Evolutionary conservation across 2,888 invertebrate species (phyloP).

Genomic region (Slavum lentiscoides): DNA sequence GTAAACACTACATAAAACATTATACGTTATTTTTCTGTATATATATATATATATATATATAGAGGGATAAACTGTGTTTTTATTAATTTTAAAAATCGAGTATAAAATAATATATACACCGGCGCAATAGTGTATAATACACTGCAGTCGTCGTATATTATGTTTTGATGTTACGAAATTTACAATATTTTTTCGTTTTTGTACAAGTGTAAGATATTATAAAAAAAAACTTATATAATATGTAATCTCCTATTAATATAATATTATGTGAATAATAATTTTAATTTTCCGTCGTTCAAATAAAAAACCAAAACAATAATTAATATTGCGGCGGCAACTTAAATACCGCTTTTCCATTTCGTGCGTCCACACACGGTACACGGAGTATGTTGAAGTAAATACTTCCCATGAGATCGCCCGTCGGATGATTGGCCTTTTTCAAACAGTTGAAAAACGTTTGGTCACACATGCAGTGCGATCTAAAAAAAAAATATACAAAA

Average conservation of each 20-base stretch:
- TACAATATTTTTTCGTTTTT: neutral
- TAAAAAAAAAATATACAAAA: slow-evolving; percentile 57
- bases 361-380: slow-evolving; percentile 73
- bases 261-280: no score
- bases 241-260: no score
- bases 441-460: slow-evolving; percentile 80
- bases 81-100: no score
- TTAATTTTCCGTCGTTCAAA: no score
- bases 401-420: slow-evolving; percentile 76
- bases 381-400: slow-evolving; percentile 83
- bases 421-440: slow-evolving; percentile 72
- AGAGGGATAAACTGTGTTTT: no score
- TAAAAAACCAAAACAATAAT: neutral
- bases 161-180: no score
- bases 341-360: slow-evolving; percentile 22
- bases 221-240: neutral
- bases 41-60: no score
- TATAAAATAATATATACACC: no score
- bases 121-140: no score
- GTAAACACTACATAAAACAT: neutral
- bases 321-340: slow-evolving; percentile 11
- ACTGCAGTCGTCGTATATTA: no score
- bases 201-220: neutral
- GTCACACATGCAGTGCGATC: slow-evolving; percentile 87
- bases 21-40: no score